Base-by-base conservation (phyloP, 2,113 vertebrate species). In the Phylloscopus whistleri region DNA sequence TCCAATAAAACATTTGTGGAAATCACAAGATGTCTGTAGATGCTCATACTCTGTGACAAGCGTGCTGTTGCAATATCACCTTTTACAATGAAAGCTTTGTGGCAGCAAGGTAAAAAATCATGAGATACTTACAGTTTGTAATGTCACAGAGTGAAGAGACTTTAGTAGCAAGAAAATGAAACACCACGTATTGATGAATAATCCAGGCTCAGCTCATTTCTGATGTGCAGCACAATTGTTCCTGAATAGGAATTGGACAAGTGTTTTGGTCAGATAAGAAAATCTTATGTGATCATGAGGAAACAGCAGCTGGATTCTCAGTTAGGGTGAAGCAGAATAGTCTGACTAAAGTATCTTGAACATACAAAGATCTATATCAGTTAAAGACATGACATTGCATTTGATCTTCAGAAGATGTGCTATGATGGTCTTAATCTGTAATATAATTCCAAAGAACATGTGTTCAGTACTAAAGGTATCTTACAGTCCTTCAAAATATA, bases 221-320 rank as follows among this genome's bases (percentile, higher is more conserved):
- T 75, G 56, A 68, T 13, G 9, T 58, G n/a, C 56, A 35, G 31
- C 19, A 43, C 22, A 66, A 73, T 73, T 80, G 23, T 2, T 89
- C 93, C 75, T 52, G 9, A 89, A 89, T 44, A 72, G 31, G 77
- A 87, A 66, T 62, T 85, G 87, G 26, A 48, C 58, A 82, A 95
- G 58, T 91, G 89, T 89, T 93, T 82, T 69, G 33, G 48, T 72
- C 87, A 95, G 89, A 87, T 91, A 95, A 96, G 84, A 87, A 96
- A 94, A 62, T 73, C 64, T 59, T 70, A 70, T 5, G 21, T 75
- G 83, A 92, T 86, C 46, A 43, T 20, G 62, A 76, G 44, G 33
- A 89, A 85, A 66, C 7, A 77, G 53, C 30, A 62, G 55, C 51
- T 94, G 74, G 33, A 93, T 87, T 93, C 74, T 87, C 78, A 89